Base-by-base conservation (phyloP, 2,888 invertebrate species). In the Helleia helle region DNA sequence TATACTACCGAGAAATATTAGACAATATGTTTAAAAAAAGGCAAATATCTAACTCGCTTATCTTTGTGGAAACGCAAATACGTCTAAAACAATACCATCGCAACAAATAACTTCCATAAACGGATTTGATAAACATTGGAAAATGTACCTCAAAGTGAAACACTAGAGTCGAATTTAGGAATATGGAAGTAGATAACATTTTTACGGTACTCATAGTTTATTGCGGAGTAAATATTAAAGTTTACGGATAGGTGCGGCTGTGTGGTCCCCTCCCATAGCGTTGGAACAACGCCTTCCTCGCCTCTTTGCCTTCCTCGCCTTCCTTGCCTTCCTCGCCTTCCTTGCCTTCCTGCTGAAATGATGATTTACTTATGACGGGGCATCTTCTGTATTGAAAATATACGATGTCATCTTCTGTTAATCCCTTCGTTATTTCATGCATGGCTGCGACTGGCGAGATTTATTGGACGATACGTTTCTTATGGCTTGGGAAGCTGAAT, bases 231-330 rank as follows among this genome's bases (percentile, higher is more conserved):
- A 74, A 64, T 71, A 73, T 81, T 76, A 81, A 81, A 81, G 71
- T 83, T 81, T 79, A 75, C 72, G 65, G 64, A 75, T 71, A 71
- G 74, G 65, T 61, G 62, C 66, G 69, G 68, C 62, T 56, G 76
- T 79, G 80, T 80, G 81, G 80, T 79, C 79, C 73, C 80, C 79
- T 70, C 74, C 77, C 76, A 71, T 58, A 59, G 70, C 55, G 77
- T 58, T 59, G 52, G 55, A 52, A 73, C 65, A 29, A n/a, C n/a
- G n/a, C n/a, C n/a, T n/a, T n/a, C n/a, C n/a, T n/a, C n/a, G n/a
- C n/a, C n/a, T n/a, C n/a, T n/a, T n/a, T n/a, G n/a, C n/a, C n/a
- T n/a, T n/a, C n/a, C n/a, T n/a, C n/a, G n/a, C 57, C 63, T 61
- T 66, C 65, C 66, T 65, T 66, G 67, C 68, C 66, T 69, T 55